Evolutionary conservation across 2,797 vertebrate species (phyloP).

Genomic region (Gymnodraco acuticeps): DNA sequence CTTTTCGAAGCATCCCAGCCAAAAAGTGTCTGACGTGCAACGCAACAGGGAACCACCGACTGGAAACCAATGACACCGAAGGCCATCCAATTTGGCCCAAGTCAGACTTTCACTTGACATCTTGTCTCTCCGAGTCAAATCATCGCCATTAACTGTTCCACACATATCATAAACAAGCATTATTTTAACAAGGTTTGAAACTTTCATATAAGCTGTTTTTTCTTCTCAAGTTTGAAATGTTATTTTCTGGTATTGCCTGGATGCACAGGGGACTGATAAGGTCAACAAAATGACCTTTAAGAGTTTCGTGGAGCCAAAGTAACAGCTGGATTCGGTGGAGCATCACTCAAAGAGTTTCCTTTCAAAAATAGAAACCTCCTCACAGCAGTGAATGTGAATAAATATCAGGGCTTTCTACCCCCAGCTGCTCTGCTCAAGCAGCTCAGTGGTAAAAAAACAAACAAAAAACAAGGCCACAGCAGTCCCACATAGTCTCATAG

Average conservation of each 20-base stretch:
- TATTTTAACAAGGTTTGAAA: constrained; percentile 34
- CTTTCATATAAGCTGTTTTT: constrained; percentile 23
- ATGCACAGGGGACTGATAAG: constrained; percentile 13
- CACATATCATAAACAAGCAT: constrained; percentile 19
- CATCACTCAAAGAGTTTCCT: constrained; percentile 38
- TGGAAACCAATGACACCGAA: constrained; percentile 68
- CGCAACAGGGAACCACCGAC: constrained; percentile 44
- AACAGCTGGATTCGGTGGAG: constrained; percentile 53
- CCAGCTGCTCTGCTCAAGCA: constrained; percentile 36
- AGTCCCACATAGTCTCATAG: constrained; percentile 1
- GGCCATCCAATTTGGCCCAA: constrained; percentile 52
- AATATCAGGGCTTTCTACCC: constrained; percentile 25
- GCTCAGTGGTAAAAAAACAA: constrained; percentile 23
- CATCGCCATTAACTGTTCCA: constrained; percentile 10
- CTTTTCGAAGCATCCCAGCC: constrained; percentile 8
- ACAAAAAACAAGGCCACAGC: constrained; percentile 17
- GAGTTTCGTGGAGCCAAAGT: constrained; percentile 38
- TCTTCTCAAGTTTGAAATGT: constrained; percentile 26
- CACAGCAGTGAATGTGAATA: constrained; percentile 24
- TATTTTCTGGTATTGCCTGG: constrained; percentile 24
- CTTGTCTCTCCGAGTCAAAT: constrained; percentile 46
- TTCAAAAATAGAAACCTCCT: neutral
- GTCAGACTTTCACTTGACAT: constrained; percentile 61
- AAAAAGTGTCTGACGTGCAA: constrained; percentile 34
- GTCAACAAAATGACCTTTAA: constrained; percentile 29